These are phyloP conservation scores for Peribatodes rhomboidaria DNA, from an alignment of 2,888 invertebrate species.

Conservation along the genomic window DNA sequence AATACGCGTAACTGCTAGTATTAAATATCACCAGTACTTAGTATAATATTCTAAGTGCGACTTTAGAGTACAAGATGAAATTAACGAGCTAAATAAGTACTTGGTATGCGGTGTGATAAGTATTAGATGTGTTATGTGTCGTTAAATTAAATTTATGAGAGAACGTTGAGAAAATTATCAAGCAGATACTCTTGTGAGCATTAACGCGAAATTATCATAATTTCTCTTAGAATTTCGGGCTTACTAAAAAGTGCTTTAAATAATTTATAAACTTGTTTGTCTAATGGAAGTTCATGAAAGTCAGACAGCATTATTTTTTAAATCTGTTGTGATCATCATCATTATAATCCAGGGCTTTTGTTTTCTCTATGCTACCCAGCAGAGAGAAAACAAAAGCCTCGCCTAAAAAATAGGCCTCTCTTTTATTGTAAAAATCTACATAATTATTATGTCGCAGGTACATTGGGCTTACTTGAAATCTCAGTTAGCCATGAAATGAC, in stretches of 20 bases:
- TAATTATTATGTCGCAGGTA: too few relatives aligned
- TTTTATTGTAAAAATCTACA: too few relatives aligned
- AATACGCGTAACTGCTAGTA: background rate
- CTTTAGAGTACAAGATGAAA: background rate
- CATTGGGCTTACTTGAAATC: too few relatives aligned
- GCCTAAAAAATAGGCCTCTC: too few relatives aligned
- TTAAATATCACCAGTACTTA: background rate
- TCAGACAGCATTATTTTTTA: background rate
- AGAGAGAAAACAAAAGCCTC: too few relatives aligned
- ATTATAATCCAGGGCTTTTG: too few relatives aligned
- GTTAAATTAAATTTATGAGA: conserved; percentile 34
- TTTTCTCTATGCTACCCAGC: too few relatives aligned
- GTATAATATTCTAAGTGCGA: background rate
- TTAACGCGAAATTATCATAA: conserved; percentile 22
- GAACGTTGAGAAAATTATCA: conserved; percentile 11
- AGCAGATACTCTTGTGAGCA: conserved; percentile 20
- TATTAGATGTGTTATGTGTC: conserved; percentile 31
- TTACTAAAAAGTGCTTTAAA: conserved; percentile 3
- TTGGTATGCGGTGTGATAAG: conserved; percentile 27
- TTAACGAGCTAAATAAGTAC: conserved; percentile 21
- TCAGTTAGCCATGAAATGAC: too few relatives aligned
- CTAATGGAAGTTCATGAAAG: conserved; percentile 1
- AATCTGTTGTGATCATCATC: too few relatives aligned
- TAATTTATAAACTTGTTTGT: conserved; percentile 2
- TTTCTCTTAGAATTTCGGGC: conserved; percentile 15